Percentiles rank a stretch among this genome's conserved stretches.
Conservation (phyloP, 2,113 vertebrate species). For the Echinops telfairi region DNA sequence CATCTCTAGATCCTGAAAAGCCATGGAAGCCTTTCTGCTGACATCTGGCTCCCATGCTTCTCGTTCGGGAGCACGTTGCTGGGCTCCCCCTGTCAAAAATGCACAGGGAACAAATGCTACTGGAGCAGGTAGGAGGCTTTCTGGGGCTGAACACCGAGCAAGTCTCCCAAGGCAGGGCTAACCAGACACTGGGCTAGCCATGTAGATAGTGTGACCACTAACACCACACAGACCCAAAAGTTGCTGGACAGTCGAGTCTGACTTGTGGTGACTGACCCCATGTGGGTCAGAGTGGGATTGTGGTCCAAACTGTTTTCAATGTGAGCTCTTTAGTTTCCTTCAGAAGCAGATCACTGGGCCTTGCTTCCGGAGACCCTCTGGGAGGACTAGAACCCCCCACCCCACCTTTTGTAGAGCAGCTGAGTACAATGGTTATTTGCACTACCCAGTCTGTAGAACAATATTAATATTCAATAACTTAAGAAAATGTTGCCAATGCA, state of each 20-base stretch:
- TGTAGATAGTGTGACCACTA: fast-evolving
- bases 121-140: background rate
- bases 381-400: background rate
- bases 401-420: background rate
- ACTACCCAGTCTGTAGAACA: background rate
- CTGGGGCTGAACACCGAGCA: background rate
- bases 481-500: background rate
- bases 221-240: background rate
- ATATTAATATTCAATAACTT: background rate
- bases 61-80: too few relatives aligned
- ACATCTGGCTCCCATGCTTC: background rate
- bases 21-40: fast-evolving
- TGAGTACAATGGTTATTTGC: background rate
- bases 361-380: background rate
- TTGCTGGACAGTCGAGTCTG: background rate
- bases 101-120: background rate
- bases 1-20: fast-evolving
- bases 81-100: fast-evolving
- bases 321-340: background rate
- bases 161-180: background rate
- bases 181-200: fast-evolving
- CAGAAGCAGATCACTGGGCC: background rate
- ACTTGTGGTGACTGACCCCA: background rate
- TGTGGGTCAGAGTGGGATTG: background rate
- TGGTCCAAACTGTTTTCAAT: background rate